Evolutionary conservation across 2,888 invertebrate genomes (phyloP), one percentile per base, ranked within the genome.

Genomic region (Neria commutata): DNA sequence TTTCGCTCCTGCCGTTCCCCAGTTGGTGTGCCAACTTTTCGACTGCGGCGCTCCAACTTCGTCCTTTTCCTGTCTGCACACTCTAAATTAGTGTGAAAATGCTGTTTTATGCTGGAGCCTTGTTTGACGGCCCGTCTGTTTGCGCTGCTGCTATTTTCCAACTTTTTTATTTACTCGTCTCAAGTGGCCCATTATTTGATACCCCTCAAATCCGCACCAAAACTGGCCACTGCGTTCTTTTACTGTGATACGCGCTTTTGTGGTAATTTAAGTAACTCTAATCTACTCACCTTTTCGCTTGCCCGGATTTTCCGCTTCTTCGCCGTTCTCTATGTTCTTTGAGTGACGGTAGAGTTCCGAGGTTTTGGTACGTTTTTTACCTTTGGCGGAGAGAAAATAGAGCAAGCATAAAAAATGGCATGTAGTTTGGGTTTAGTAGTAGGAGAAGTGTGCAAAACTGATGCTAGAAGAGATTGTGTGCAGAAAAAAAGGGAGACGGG

Each of bases 251-350:
- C 6, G 16, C 37, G 4, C 4, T 19, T 19, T 14, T 19, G 42
- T 42, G 17, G 17, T 42, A 42, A 42, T 14, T 19, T 42, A 42
- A 19, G 67, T 69, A 70, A 69, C 72, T 68, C 74, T 76, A 76
- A 77, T 75, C 73, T 70, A 61, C 65, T 63, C 67, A 82, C 81
- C 81, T 82, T 82, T 82, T 71, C 81, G 78, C 67, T 81, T 81
- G 65, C 80, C 79, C 45, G 80, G 79, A 77, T 79, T 82, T 72
- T 82, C 82, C 62, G 75, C 69, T 67, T 81, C 81, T 69, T 79
- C 81, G 65, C 75, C 74, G 70, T 79, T 71, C 57, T 76, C 74
- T 68, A 74, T 73, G 50, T 72, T 76, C 68, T 80, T 74, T 58
- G 79, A 72, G 62, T 78, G 79, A 71, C 79, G 81, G 73, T 79